phyloP scores from a whole-genome alignment of 2,113 vertebrate species.

The Burhinus bistriatus region DNA sequence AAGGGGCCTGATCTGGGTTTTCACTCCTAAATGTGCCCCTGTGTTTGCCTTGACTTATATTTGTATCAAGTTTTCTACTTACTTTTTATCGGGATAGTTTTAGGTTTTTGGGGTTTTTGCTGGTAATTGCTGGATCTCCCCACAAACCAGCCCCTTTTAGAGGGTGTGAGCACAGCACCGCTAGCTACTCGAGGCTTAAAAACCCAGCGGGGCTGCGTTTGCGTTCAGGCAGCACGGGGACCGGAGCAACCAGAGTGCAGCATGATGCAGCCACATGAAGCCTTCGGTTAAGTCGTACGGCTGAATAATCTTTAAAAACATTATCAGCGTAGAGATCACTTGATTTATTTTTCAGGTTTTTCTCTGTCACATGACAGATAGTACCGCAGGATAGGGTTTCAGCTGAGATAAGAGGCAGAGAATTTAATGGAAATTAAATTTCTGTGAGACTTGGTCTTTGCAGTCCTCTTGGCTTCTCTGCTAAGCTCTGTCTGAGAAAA shows the following conservation, averaged over 20 bases:
- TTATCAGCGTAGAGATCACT: not conserved
- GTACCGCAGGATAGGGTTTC: not conserved
- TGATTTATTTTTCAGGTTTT: conserved; percentile 21
- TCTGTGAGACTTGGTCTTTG: not conserved
- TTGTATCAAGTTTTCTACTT: not conserved
- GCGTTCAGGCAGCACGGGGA: fast-evolving
- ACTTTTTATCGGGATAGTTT: not conserved
- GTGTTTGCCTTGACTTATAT: not conserved
- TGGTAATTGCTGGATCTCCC: not conserved
- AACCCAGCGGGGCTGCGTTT: not conserved
- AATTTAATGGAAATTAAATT: not conserved
- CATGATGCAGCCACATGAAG: not conserved
- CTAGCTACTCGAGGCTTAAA: not conserved
- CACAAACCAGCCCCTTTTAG: not conserved
- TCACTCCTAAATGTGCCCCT: not conserved
- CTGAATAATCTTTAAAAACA: conserved; percentile 2
- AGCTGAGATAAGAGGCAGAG: not conserved
- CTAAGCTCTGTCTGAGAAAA: not conserved
- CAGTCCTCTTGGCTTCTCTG: not conserved
- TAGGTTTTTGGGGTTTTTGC: not conserved
- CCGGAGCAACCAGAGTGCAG: not conserved
- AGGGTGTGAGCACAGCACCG: not conserved
- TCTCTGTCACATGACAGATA: not conserved
- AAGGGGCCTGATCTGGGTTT: not conserved
- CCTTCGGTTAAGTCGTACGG: not conserved